phyloP scores from a whole-genome alignment of 2,797 vertebrate genomes.

The Sparidentex hasta region DNA sequence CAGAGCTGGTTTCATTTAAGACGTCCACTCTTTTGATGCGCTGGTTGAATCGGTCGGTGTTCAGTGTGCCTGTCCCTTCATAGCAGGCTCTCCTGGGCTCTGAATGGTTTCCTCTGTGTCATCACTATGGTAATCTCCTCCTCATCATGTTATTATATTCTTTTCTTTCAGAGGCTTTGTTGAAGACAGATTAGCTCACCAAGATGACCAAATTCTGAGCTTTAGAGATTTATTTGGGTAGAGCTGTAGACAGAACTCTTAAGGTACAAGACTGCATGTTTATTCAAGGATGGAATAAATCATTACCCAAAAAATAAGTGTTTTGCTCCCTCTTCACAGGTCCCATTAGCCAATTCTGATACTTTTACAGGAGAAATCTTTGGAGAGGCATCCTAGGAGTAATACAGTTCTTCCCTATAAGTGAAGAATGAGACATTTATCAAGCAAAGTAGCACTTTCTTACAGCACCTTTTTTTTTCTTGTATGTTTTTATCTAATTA shows the following conservation, averaged over 20 bases:
- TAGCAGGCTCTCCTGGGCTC: conserved; percentile 17
- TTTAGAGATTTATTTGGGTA: neutral
- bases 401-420: neutral
- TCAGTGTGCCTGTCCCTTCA: neutral
- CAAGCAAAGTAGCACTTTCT: neutral
- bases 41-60: conserved; percentile 9
- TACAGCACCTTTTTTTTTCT: no score
- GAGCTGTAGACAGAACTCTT: neutral
- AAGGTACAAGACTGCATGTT: neutral
- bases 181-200: conserved; percentile 30
- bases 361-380: no score
- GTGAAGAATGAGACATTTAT: neutral
- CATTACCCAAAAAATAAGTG: neutral
- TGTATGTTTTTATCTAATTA: no score
- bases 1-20: conserved; percentile 1
- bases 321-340: neutral
- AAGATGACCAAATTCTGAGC: neutral
- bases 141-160: neutral
- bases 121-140: conserved; percentile 48
- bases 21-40: conserved; percentile 18
- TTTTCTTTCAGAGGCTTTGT: conserved; percentile 41
- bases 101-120: conserved; percentile 18
- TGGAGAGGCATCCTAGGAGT: no score
- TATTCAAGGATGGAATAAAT: no score
- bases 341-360: neutral